These are phyloP conservation scores for Nymphalis polychloros DNA, from an alignment of 2,888 invertebrate genomes.

Conservation along the genomic window DNA sequence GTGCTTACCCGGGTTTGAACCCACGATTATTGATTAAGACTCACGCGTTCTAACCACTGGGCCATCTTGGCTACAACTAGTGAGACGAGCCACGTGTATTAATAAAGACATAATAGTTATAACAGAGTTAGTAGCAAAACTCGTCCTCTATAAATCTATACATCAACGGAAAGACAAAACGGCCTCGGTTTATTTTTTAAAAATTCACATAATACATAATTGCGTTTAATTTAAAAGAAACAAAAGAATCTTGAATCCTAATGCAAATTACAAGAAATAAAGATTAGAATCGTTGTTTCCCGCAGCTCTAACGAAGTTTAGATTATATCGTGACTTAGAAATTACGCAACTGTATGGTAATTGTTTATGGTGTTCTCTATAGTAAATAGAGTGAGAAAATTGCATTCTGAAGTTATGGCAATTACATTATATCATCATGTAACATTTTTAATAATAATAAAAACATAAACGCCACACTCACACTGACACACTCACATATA, in stretches of 20 bases:
- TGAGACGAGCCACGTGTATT: no score
- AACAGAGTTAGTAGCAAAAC: no score
- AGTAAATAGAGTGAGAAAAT: conserved; percentile 6
- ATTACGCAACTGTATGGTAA: neutral
- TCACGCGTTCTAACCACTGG: no score
- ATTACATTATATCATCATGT: neutral
- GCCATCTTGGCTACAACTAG: no score
- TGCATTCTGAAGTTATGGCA: neutral
- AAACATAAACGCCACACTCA: no score
- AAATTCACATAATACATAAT: neutral
- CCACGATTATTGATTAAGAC: no score
- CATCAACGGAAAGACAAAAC: neutral
- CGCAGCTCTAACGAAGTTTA: conserved; percentile 12
- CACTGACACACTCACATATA: no score
- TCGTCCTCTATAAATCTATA: no score
- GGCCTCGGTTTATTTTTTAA: neutral
- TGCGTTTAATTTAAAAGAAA: conserved; percentile 1
- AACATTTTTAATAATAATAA: neutral
- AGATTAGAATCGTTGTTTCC: conserved; percentile 19
- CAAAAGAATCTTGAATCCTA: conserved; percentile 9
- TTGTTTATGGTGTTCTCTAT: conserved; percentile 11
- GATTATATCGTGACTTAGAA: conserved; percentile 16
- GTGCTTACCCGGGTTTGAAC: no score
- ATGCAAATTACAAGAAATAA: conserved; percentile 15
- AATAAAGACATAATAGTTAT: no score